Evolutionary conservation across 2,888 invertebrate genomes (phyloP).

Genomic region (Macrosoma leucophasiata): DNA sequence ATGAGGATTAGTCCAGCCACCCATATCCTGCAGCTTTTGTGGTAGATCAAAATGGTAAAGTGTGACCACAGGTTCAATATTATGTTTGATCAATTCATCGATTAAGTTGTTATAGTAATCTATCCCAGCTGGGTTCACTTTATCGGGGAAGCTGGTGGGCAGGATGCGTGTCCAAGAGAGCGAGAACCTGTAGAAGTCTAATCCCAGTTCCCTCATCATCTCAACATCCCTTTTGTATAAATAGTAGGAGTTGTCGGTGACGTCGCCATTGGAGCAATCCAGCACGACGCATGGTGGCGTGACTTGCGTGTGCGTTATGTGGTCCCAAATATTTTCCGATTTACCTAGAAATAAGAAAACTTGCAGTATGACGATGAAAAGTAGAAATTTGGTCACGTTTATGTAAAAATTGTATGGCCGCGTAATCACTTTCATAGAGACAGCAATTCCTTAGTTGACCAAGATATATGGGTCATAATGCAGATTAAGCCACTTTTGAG

Average conservation of each 20-base stretch:
- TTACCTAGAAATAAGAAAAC: slow-evolving; percentile 49
- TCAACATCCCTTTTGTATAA: slow-evolving; percentile 73
- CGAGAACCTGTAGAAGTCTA: slow-evolving; percentile 74
- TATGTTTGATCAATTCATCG: slow-evolving; percentile 71
- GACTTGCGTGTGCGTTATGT: slow-evolving; percentile 62
- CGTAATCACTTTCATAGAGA: no score
- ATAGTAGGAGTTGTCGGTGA: slow-evolving; percentile 77
- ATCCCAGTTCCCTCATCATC: slow-evolving; percentile 58
- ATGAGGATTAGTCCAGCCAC: slow-evolving; percentile 71
- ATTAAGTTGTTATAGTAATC: slow-evolving; percentile 80
- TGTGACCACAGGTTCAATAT: slow-evolving; percentile 77
- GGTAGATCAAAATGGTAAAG: slow-evolving; percentile 76
- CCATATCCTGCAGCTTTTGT: slow-evolving; percentile 69
- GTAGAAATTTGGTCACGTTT: no score
- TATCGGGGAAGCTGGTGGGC: slow-evolving; percentile 71
- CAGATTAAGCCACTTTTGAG: no score
- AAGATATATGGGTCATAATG: no score
- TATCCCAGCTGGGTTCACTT: slow-evolving; percentile 75
- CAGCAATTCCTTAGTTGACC: no score
- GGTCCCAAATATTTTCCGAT: slow-evolving; percentile 78
- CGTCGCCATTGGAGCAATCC: slow-evolving; percentile 75
- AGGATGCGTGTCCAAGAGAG: slow-evolving; percentile 80
- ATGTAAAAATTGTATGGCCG: no score
- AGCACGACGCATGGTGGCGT: slow-evolving; percentile 56
- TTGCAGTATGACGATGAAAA: neutral